phyloP scores from a whole-genome alignment of 1,140 invertebrate genomes.

The Ditylenchus dipsaci region DNA sequence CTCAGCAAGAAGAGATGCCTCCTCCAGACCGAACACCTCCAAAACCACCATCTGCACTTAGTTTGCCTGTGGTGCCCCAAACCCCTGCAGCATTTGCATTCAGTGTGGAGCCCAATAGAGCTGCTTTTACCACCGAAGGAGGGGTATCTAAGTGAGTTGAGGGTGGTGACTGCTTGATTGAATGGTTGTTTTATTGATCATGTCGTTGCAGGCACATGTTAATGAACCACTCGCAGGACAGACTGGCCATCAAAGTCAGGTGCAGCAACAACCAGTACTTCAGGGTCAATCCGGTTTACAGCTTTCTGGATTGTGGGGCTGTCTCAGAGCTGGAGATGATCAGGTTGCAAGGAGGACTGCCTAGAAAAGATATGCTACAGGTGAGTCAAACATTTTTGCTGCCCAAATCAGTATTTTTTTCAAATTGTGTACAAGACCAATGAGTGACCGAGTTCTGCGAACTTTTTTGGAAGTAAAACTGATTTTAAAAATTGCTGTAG shows the following conservation, averaged over 20 bases:
- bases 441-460: no score
- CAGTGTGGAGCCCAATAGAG: slow-evolving; percentile 33
- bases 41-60: slow-evolving; percentile 7
- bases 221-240: slow-evolving; percentile 29
- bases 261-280: slow-evolving; percentile 30
- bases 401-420: no score
- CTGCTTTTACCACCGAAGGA: slow-evolving; percentile 21
- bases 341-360: slow-evolving; percentile 27
- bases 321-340: slow-evolving; percentile 28
- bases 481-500: no score
- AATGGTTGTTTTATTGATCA: no score
- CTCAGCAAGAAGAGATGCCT: background rate
- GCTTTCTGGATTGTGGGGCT: slow-evolving; percentile 21
- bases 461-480: no score
- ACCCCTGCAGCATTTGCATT: slow-evolving; percentile 25
- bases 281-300: slow-evolving; percentile 34
- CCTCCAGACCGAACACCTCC: slow-evolving; percentile 20
- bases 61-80: slow-evolving; percentile 28
- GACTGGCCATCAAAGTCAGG: slow-evolving; percentile 34
- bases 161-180: no score
- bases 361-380: slow-evolving; percentile 19
- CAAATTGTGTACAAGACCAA: no score
- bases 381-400: no score
- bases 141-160: slow-evolving; percentile 29
- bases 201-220: slow-evolving; percentile 31